Conservation (phyloP, 2,113 vertebrate genomes). For the Zosterops pallidus region DNA sequence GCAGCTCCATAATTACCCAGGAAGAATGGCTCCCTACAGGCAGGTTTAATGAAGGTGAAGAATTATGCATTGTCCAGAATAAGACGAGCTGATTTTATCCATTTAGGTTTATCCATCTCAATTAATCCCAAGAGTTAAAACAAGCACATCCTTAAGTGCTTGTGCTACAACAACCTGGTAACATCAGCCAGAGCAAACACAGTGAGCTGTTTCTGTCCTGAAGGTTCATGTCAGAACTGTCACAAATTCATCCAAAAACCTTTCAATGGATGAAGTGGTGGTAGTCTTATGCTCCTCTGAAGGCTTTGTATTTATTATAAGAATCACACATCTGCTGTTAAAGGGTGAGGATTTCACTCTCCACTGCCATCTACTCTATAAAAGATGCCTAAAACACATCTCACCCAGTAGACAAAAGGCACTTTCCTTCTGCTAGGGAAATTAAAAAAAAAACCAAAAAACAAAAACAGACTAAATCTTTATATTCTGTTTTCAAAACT, state of each 20-base stretch:
- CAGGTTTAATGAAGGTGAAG: neutral
- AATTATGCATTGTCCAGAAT: neutral
- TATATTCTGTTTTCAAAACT: neutral
- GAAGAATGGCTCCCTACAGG: neutral
- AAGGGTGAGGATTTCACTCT: neutral
- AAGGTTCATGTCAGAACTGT: neutral
- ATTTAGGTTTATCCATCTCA: neutral
- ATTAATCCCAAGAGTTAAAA: neutral
- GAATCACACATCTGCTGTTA: neutral
- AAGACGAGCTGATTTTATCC: neutral
- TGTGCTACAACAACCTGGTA: neutral
- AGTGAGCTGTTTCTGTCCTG: neutral
- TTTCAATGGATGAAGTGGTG: neutral
- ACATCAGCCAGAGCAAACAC: neutral
- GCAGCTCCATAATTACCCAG: neutral
- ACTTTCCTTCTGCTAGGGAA: neutral
- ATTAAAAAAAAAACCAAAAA: accelerated
- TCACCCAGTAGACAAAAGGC: neutral
- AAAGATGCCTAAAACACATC: neutral
- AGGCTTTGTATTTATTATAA: neutral
- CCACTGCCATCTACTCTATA: neutral
- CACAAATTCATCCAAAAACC: neutral
- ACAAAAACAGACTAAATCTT: neutral
- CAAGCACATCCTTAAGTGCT: neutral
- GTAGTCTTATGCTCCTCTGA: neutral